Evolutionary conservation across 2,797 vertebrate species (phyloP), one percentile per base, ranked within the genome.

Genomic region (Hemitrygon akajei): DNA sequence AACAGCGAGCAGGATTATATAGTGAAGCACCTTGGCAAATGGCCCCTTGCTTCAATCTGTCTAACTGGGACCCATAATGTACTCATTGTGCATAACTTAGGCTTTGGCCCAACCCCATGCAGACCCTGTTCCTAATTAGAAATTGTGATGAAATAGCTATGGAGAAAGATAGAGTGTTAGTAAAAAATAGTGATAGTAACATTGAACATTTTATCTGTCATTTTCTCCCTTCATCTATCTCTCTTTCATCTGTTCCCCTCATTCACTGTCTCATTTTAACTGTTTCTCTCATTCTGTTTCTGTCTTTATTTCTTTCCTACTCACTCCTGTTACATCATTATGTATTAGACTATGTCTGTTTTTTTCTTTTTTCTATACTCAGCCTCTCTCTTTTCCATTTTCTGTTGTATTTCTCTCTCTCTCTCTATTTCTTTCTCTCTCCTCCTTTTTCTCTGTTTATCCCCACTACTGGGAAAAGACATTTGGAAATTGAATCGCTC

Each of bases 21-120:
- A 87, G 84, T 63, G 84, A 87, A 87, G 27, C 58, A 87, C 58
- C 84, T 87, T 87, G 84, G 84, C 84, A 63, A 63, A 87, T n/a
- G 58, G 84, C 56, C 84, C 22, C 84, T 87, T 63, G 25, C 56
- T n/a, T 63, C 58, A n/a, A 11, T n/a, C 56, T 87, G 84, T 86
- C 56, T 60, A 40, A 12, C 82, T 86, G 11, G 30, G 82, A 27
- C 27, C 56, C 82, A 86, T 56, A 86, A 86, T 86, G 56, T 60
- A 25, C 27, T 60, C 82, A 86, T 86, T 86, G 82, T 86, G 82
- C n/a, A 5, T 27, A n/a, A n/a, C 11, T 27, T 11, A n/a, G 82
- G 56, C 82, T 58, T 58, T 3, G 47, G 27, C 81, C 81, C 81
- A 84, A 58, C 47, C 81, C 58, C 56, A 60, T n/a, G 10, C 58